Percentiles rank a stretch among this genome's conserved stretches.
Conservation (phyloP, 2,113 vertebrate genomes). For the Pontoporia blainvillei region DNA sequence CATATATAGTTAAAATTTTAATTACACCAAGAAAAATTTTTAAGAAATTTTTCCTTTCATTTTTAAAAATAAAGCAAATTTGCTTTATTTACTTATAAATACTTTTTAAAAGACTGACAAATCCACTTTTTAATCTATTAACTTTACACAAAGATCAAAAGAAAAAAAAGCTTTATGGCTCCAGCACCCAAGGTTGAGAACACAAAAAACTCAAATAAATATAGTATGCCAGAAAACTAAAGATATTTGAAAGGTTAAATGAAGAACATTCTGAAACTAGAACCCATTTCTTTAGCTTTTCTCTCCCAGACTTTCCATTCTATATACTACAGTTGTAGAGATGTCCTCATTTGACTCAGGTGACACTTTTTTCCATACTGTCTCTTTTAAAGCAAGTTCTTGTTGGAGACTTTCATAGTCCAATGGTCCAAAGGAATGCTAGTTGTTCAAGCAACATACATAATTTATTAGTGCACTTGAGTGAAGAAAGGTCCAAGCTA, state of each 20-base stretch:
- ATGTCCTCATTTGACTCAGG: slow-evolving; percentile 95
- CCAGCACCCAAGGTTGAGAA: slow-evolving; percentile 47
- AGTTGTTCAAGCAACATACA: slow-evolving; percentile 96
- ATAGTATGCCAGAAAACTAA: slow-evolving; percentile 72
- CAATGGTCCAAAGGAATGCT: slow-evolving; percentile 92
- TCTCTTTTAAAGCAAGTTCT: slow-evolving; percentile 98
- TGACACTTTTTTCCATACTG: slow-evolving; percentile 97
- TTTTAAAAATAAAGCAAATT: slow-evolving; percentile 53
- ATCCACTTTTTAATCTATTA: slow-evolving; percentile 52
- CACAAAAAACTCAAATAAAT: slow-evolving; percentile 78
- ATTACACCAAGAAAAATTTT: slow-evolving; percentile 20
- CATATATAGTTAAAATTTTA: not conserved
- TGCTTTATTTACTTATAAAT: slow-evolving; percentile 64
- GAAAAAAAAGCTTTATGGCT: slow-evolving; percentile 39
- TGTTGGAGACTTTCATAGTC: slow-evolving; percentile 99
- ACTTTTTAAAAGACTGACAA: slow-evolving; percentile 59
- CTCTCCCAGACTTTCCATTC: slow-evolving; percentile 93
- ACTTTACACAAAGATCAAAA: slow-evolving; percentile 71
- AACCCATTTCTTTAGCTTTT: slow-evolving; percentile 81
- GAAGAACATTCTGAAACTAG: slow-evolving; percentile 75
- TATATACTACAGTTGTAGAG: slow-evolving; percentile 99
- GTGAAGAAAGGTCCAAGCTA: slow-evolving; percentile 78
- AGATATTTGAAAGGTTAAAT: slow-evolving; percentile 73
- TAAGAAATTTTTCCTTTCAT: not conserved
- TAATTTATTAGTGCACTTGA: slow-evolving; percentile 90